Conservation (phyloP, 1,140 invertebrate species). For the Bombus polaris region DNA sequence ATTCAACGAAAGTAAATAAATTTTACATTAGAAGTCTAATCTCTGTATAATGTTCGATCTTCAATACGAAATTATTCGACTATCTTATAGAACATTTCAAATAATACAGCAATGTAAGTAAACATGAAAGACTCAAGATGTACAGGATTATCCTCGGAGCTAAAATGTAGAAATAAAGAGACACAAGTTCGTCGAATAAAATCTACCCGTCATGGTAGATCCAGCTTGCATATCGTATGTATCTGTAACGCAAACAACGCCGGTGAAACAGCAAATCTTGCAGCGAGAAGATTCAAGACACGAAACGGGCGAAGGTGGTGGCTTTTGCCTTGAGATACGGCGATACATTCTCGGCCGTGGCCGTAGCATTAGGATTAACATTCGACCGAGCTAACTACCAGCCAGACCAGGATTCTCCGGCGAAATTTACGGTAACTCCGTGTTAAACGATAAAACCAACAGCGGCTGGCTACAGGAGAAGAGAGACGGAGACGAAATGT, state of each 20-base stretch:
- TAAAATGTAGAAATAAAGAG: background rate
- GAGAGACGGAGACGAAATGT: slow-evolving; percentile 30
- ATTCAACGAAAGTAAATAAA: no score
- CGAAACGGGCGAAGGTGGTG: slow-evolving; percentile 53
- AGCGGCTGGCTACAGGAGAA: slow-evolving; percentile 38
- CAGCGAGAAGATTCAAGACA: slow-evolving; percentile 44
- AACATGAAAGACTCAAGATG: background rate
- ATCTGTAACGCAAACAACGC: slow-evolving; percentile 25
- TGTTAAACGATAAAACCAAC: slow-evolving; percentile 78
- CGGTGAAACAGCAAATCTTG: slow-evolving; percentile 14
- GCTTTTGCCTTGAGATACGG: slow-evolving; percentile 48
- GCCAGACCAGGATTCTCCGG: slow-evolving; percentile 63
- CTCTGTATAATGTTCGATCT: no score
- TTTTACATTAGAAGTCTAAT: no score
- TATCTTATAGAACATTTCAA: no score
- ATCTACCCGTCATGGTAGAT: background rate
- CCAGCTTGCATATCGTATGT: background rate
- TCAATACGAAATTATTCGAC: no score
- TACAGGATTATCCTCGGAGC: background rate
- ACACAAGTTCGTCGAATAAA: background rate
- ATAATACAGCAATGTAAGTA: no score
- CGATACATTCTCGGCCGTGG: slow-evolving; percentile 47
- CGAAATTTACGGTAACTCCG: slow-evolving; percentile 73
- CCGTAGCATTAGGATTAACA: slow-evolving; percentile 66
- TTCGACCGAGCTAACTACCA: slow-evolving; percentile 70